Base-by-base conservation (phyloP, 2,113 vertebrate genomes). In the Scalopus aquaticus region DNA sequence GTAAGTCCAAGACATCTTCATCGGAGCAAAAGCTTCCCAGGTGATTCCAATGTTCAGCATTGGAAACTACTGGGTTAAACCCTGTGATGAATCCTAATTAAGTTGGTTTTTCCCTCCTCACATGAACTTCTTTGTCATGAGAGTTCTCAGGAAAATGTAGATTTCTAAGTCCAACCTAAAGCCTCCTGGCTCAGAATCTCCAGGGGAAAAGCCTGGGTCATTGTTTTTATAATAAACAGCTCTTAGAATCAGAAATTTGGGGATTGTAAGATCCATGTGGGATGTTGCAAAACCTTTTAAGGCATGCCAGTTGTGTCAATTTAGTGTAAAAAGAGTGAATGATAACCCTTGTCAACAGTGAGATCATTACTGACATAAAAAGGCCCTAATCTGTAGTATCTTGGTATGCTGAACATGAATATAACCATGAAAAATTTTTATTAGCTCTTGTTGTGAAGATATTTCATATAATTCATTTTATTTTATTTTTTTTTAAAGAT, bases 261-360 rank as follows among this genome's bases (percentile, higher is more conserved):
- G 79, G 84, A 76, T 22, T 80, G 24, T 88, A 58, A 44, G 74
- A 80, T 76, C 69, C 32, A 91, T 46, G 17, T 67, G 19, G 9
- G 26, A 69, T 24, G 19, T 84, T 56, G 37, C 1, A 30, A 42
- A 60, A 54, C n/a, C 58, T 88, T 88, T 93, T 85, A 91, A 70
- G 30, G 51, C 16, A 72, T 32, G 30, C 44, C 70, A 37, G 17
- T 35, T 32, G 13, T 49, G 37, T 16, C 26, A 49, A 37, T 54
- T 96, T 90, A 73, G 42, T 46, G 39, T 46, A 19, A 78, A 93
- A 95, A 95, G 6, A 73, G 64, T 46, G 26, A 93, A 83, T 83
- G 32, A 15, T 16, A 30, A 19, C 84, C 44, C n/a, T n/a, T n/a
- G n/a, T n/a, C n/a, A n/a, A n/a, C n/a, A n/a, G n/a, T n/a, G n/a